Conservation (phyloP, 2,797 vertebrate genomes). For the Muraenolepis orangiensis region DNA sequence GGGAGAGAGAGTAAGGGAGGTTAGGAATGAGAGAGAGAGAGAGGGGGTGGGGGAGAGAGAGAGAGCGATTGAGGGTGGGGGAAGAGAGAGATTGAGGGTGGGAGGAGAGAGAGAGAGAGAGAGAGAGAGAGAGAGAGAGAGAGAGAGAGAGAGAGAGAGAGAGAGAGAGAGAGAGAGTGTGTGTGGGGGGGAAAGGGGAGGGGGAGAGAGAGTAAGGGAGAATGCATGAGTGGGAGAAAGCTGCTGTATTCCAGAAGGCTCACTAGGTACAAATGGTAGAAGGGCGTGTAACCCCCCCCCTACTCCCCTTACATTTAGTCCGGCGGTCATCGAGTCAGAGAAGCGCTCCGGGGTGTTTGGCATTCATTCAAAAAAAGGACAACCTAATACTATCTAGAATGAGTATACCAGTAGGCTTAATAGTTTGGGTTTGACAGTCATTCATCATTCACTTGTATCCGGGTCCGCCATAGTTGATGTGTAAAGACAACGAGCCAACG, state of each 20-base stretch:
- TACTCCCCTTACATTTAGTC: background rate
- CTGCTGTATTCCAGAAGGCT: conserved; percentile 71
- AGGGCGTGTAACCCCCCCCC: conserved; percentile 31
- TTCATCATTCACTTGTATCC: background rate
- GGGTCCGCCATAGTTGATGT: background rate
- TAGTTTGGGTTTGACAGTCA: background rate
- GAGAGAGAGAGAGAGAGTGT: conserved; percentile 10
- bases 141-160: background rate
- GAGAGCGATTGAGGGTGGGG: too few relatives aligned
- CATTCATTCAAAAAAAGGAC: conserved; percentile 8
- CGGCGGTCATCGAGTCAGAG: background rate
- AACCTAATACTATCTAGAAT: conserved; percentile 3
- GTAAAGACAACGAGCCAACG: too few relatives aligned
- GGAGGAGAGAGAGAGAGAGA: background rate
- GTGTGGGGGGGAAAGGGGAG: conserved; percentile 26
- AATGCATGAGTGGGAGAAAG: conserved; percentile 44
- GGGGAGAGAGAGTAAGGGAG: conserved; percentile 20
- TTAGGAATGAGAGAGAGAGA: too few relatives aligned
- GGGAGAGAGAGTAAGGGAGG: too few relatives aligned
- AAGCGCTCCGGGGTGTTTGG: background rate
- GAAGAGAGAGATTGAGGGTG: conserved; percentile 53
- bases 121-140: conserved; percentile 31
- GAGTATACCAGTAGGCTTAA: background rate
- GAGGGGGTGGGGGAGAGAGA: too few relatives aligned
- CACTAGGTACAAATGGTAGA: conserved; percentile 74